These are phyloP conservation scores for Stenoptilia bipunctidactyla DNA, from an alignment of 2,888 invertebrate genomes.

Conservation along the genomic window DNA sequence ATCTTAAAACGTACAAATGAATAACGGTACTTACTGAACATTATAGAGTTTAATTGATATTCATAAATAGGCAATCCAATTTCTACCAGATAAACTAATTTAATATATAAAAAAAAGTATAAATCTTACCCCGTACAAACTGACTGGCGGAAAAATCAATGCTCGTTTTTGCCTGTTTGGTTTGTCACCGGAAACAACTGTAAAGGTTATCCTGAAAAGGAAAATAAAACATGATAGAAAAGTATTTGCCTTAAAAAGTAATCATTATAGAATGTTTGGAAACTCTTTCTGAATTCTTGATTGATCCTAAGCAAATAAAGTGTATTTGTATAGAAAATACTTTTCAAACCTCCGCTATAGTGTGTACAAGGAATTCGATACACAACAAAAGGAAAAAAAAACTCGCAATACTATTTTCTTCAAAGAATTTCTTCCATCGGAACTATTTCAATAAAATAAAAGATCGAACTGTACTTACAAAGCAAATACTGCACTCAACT, in stretches of 20 bases:
- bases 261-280: no score
- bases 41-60: no score
- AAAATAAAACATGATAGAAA: slow-evolving; percentile 20
- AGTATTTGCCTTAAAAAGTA: slow-evolving; percentile 9
- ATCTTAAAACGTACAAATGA: no score
- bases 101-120: no score
- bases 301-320: not conserved
- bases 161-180: slow-evolving; percentile 40
- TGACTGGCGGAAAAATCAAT: slow-evolving; percentile 51
- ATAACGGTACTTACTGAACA: no score
- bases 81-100: no score
- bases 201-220: no score
- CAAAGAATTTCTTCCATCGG: not conserved
- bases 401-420: not conserved
- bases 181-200: no score
- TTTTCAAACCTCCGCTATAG: not conserved
- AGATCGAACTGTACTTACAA: slow-evolving; percentile 1
- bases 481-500: slow-evolving; percentile 10
- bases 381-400: not conserved
- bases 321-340: not conserved
- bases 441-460: slow-evolving; percentile 8
- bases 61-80: no score
- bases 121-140: slow-evolving; percentile 60
- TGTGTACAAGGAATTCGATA: not conserved
- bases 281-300: no score